A percentile compares a stretch with the other conserved stretches of the same genome.
phyloP scores from a whole-genome alignment of 2,888 invertebrate genomes.

The Strigamia crassipes region DNA sequence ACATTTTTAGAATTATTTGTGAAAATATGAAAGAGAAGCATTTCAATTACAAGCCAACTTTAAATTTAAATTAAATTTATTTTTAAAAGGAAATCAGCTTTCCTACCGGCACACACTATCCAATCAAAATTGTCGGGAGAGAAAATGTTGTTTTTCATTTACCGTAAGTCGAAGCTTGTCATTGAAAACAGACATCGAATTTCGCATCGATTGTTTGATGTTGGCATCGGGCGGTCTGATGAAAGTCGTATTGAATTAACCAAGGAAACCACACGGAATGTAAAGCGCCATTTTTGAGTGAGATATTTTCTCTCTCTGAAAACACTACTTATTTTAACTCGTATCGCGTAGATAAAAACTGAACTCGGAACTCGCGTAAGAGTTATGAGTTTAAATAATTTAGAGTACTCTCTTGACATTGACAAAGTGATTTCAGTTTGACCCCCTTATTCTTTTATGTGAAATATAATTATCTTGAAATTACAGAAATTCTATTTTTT shows the following conservation, averaged over 20 bases:
- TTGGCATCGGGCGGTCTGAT: not conserved
- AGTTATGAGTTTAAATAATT: not conserved
- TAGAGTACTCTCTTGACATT: not conserved
- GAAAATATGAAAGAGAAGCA: too few relatives aligned
- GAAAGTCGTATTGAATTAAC: not conserved
- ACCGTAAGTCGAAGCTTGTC: too few relatives aligned
- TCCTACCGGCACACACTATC: too few relatives aligned
- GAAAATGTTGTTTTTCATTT: too few relatives aligned
- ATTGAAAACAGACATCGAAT: not conserved
- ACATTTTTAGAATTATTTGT: too few relatives aligned
- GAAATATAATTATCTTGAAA: not conserved
- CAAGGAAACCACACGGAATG: not conserved
- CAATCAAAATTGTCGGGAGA: too few relatives aligned
- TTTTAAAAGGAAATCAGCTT: too few relatives aligned
- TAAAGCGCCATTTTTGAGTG: not conserved
- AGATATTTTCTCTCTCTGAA: not conserved
- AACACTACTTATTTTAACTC: not conserved
- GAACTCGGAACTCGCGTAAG: not conserved
- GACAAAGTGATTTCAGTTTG: not conserved
- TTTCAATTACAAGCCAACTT: too few relatives aligned
- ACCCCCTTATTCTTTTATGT: not conserved
- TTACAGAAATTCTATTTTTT: too few relatives aligned
- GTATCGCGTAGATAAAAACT: not conserved
- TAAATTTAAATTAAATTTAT: too few relatives aligned
- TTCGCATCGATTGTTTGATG: not conserved